phyloP scores from a whole-genome alignment of 2,888 invertebrate genomes.

The Ormyrus labotus region DNA sequence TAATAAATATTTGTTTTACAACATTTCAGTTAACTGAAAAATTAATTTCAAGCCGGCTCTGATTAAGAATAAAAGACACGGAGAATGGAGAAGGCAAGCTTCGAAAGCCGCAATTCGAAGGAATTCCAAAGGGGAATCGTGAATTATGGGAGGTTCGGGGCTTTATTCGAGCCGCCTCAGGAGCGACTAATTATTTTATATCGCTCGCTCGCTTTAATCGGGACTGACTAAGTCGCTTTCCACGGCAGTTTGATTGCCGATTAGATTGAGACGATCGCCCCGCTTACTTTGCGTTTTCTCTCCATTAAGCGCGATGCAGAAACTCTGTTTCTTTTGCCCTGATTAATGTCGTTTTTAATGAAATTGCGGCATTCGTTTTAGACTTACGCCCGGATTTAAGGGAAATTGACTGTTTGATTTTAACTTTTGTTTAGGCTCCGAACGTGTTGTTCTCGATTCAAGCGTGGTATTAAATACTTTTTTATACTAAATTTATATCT shows the following conservation, averaged over 20 bases:
- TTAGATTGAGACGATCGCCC: slow-evolving; percentile 36
- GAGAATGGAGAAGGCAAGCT: neutral
- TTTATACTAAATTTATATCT: too few relatives aligned
- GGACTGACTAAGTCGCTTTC: slow-evolving; percentile 17
- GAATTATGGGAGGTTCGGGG: neutral
- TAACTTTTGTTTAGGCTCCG: too few relatives aligned
- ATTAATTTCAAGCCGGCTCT: neutral
- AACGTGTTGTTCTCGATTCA: too few relatives aligned
- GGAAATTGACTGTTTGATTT: too few relatives aligned
- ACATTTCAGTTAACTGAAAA: neutral
- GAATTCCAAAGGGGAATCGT: slow-evolving; percentile 12
- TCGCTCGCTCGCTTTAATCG: slow-evolving; percentile 27
- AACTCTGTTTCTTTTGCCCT: slow-evolving; percentile 1
- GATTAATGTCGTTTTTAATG: slow-evolving; percentile 38
- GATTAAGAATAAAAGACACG: neutral
- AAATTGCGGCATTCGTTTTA: neutral
- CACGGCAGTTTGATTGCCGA: slow-evolving; percentile 40
- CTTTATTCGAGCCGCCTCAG: slow-evolving; percentile 60
- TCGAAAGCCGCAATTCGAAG: neutral
- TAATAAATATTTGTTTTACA: too few relatives aligned
- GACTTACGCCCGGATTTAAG: neutral
- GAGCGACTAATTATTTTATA: slow-evolving; percentile 48
- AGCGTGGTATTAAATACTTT: too few relatives aligned
- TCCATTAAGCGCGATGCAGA: neutral
- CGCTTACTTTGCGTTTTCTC: neutral